Evolutionary conservation across 2,797 vertebrate species (phyloP).

Genomic region (Gymnothorax javanicus): DNA sequence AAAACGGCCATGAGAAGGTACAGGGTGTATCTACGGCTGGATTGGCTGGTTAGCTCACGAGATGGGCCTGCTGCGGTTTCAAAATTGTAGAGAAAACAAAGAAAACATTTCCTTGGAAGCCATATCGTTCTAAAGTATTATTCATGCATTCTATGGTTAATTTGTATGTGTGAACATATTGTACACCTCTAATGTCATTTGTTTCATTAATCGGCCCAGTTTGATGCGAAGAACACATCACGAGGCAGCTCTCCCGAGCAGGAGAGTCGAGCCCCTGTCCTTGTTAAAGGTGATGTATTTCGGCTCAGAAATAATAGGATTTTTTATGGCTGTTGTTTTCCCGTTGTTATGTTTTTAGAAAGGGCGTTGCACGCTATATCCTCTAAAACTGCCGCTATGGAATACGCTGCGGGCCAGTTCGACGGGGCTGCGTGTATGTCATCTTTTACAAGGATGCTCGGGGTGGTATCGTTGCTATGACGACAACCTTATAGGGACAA

Average conservation of each 20-base stretch:
- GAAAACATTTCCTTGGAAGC: neutral
- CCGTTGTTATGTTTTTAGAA: constrained; percentile 16
- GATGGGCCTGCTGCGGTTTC: neutral
- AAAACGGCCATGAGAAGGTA: neutral
- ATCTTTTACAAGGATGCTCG: constrained; percentile 26
- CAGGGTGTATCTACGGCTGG: neutral
- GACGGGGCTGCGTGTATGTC: neutral
- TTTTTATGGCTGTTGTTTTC: constrained; percentile 20
- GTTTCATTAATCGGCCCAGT: neutral
- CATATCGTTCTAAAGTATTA: neutral
- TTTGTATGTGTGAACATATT: neutral
- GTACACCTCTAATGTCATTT: neutral
- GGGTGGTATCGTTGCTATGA: constrained; percentile 77
- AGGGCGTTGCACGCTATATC: neutral
- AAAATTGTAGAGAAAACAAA: constrained; percentile 3
- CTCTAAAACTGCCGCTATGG: neutral
- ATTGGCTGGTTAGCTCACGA: neutral
- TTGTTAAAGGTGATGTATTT: neutral
- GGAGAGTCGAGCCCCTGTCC: neutral
- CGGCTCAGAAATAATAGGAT: neutral
- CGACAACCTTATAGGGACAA: constrained; percentile 70
- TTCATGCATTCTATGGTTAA: neutral
- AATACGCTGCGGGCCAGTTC: constrained; percentile 16
- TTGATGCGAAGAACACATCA: neutral
- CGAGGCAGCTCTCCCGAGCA: neutral